These are phyloP conservation scores for Gryon sp. DNA, from an alignment of 1,140 invertebrate genomes.

Conservation along the genomic window DNA sequence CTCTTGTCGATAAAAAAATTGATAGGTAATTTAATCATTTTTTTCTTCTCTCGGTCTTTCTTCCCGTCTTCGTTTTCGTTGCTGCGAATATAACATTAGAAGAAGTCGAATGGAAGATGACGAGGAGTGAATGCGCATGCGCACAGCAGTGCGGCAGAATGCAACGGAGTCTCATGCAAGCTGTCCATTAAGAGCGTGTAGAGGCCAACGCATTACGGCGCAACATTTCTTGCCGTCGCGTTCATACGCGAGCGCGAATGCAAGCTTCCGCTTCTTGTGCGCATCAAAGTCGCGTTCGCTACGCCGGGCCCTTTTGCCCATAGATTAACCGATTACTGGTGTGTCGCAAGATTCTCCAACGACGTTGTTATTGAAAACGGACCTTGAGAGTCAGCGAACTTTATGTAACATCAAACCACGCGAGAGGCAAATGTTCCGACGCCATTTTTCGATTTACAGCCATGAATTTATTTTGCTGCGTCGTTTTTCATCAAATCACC, in stretches of 20 bases:
- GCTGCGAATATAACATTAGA: slow-evolving; percentile 18
- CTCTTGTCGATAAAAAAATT: background rate
- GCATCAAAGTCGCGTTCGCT: slow-evolving; percentile 52
- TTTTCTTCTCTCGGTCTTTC: too few relatives aligned
- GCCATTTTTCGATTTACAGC: slow-evolving; percentile 18
- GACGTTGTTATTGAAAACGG: slow-evolving; percentile 52
- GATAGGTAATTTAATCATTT: slow-evolving; percentile 15
- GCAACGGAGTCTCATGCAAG: slow-evolving; percentile 66
- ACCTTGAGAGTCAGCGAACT: slow-evolving; percentile 11
- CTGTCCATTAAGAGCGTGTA: slow-evolving; percentile 65
- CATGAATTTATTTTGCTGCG: slow-evolving; percentile 13
- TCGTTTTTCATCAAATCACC: too few relatives aligned
- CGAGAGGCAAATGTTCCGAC: slow-evolving; percentile 23
- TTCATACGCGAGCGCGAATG: slow-evolving; percentile 20
- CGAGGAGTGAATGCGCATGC: slow-evolving; percentile 18
- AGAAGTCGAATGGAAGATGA: slow-evolving; percentile 14
- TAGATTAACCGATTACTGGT: slow-evolving; percentile 63
- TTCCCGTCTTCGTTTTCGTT: too few relatives aligned
- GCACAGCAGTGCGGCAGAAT: slow-evolving; percentile 19
- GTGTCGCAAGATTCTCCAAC: slow-evolving; percentile 28
- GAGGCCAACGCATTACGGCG: slow-evolving; percentile 63
- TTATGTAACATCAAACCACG: slow-evolving; percentile 34
- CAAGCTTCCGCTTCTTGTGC: slow-evolving; percentile 66
- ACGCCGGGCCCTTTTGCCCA: slow-evolving; percentile 43
- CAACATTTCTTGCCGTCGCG: slow-evolving; percentile 64